Conservation (phyloP, 2,113 vertebrate species). For the Entelurus aequoreus region DNA sequence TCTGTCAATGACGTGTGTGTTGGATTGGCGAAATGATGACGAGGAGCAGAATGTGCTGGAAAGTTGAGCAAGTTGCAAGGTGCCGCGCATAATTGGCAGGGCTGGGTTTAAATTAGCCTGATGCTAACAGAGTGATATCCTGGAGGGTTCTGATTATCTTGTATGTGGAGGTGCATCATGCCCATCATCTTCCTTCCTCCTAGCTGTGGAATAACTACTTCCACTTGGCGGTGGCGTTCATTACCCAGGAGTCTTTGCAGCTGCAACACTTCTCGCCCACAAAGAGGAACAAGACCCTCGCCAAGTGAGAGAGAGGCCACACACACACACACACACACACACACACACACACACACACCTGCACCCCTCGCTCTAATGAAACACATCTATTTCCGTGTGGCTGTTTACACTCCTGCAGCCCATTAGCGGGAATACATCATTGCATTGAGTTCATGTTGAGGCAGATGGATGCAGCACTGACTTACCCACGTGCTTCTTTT, state of each 20-base stretch:
- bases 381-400: conserved; percentile 35
- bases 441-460: conserved; percentile 27
- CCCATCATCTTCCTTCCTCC: conserved; percentile 10
- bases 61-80: too few species aligned
- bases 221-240: conserved; percentile 97
- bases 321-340: too few species aligned
- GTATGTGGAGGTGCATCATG: neutral
- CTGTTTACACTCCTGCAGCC: conserved; percentile 30
- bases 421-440: conserved; percentile 34
- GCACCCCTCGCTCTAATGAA: conserved; percentile 26
- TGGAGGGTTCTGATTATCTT: too few species aligned
- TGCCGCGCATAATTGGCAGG: too few species aligned
- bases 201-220: conserved; percentile 99
- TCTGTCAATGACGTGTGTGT: too few species aligned
- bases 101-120: too few species aligned
- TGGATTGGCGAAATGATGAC: too few species aligned
- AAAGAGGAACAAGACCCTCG: conserved; percentile 91
- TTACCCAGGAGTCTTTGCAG: conserved; percentile 96
- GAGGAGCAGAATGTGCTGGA: too few species aligned
- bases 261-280: conserved; percentile 92
- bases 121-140: too few species aligned
- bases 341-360: conserved; percentile 10
- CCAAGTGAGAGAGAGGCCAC: conserved; percentile 75
- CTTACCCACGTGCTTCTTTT: too few species aligned
- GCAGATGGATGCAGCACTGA: conserved; percentile 13